Evolutionary conservation across 2,797 vertebrate genomes (phyloP), one percentile per base, ranked within the genome.

Genomic region (Hephaestus fuliginosus): DNA sequence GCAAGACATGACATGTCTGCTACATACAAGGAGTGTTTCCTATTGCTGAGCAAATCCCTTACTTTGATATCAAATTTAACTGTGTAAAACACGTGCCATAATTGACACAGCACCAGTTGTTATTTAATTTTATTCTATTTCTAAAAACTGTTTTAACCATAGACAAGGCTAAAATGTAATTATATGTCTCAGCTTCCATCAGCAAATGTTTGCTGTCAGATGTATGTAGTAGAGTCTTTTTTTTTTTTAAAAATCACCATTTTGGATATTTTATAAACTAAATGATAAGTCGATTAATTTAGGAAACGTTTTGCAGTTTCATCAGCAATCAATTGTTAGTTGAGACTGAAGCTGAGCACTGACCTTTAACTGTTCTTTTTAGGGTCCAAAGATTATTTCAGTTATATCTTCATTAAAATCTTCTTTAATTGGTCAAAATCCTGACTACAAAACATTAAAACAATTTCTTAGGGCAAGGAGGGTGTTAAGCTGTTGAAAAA

Each of bases 1-100:
- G 22, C 46, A 58, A n/a, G 44, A 68, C 20, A 62, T 56, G 30
- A 68, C 51, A 60, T 49, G 77, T 30, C 41, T 43, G 22, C 17
- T 3, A 7, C 17, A 1, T 33, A 51, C 48, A 61, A 44, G 9
- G 25, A 3, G 9, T 55, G 14, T 65, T 65, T 11, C 15, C 55
- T 22, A 13, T 53, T 60, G 36, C 14, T 39, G 6, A 46, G 39
- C 8, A 61, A 65, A 67, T 13, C 30, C 12, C 49, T 41, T 46
- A 41, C 20, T 46, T 43, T 43, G 20, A 48, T 48, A 39, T 62
- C 3, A 71, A 13, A n/a, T 49, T 0, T 25, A 22, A 44, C 22
- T 36, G 13, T 36, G 43, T 44, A 30, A 44, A 52, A 48, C 3
- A 49, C 0, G 2, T 61, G 1, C 17, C 13, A 17, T 56, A 14